Evolutionary conservation across 2,888 invertebrate genomes (phyloP).

Genomic region (Aphelenchoides bicaudatus): DNA sequence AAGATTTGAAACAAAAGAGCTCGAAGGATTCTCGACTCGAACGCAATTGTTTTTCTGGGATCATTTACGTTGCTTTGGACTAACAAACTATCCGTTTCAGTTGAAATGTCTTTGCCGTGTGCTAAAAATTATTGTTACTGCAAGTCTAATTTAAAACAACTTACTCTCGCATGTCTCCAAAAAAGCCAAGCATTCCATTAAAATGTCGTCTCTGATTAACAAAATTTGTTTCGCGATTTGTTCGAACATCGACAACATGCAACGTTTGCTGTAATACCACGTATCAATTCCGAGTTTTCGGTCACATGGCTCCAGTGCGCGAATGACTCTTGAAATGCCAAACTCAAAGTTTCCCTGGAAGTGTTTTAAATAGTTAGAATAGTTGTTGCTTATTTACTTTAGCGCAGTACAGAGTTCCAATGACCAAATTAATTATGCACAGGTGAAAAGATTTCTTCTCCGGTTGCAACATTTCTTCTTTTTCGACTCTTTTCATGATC

Average conservation of each 20-base stretch:
- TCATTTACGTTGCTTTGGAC: slow-evolving; percentile 70
- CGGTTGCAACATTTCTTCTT: slow-evolving; percentile 86
- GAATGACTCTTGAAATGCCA: slow-evolving; percentile 92
- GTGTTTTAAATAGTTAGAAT: too few species aligned
- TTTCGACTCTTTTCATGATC: slow-evolving; percentile 94
- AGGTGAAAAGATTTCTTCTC: slow-evolving; percentile 89
- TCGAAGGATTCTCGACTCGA: slow-evolving; percentile 80
- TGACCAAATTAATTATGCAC: slow-evolving; percentile 96
- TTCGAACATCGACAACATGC: slow-evolving; percentile 79
- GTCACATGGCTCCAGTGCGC: slow-evolving; percentile 87
- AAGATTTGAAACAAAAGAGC: slow-evolving; percentile 71
- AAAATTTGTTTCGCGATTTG: slow-evolving; percentile 85
- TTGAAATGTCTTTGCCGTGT: slow-evolving; percentile 78
- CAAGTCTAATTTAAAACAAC: background rate
- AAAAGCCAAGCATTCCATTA: slow-evolving; percentile 79
- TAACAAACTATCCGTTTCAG: slow-evolving; percentile 77
- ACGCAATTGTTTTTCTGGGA: slow-evolving; percentile 84
- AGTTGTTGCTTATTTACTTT: slow-evolving; percentile 65
- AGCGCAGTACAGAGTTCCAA: slow-evolving; percentile 94
- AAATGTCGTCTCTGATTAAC: slow-evolving; percentile 77
- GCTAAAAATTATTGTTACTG: slow-evolving; percentile 65
- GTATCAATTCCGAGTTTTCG: slow-evolving; percentile 94
- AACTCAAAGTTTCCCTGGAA: slow-evolving; percentile 87
- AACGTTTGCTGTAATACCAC: slow-evolving; percentile 68
- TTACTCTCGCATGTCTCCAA: slow-evolving; percentile 79